Conservation (phyloP, 2,888 invertebrate genomes). For the Aelia acuminata region DNA sequence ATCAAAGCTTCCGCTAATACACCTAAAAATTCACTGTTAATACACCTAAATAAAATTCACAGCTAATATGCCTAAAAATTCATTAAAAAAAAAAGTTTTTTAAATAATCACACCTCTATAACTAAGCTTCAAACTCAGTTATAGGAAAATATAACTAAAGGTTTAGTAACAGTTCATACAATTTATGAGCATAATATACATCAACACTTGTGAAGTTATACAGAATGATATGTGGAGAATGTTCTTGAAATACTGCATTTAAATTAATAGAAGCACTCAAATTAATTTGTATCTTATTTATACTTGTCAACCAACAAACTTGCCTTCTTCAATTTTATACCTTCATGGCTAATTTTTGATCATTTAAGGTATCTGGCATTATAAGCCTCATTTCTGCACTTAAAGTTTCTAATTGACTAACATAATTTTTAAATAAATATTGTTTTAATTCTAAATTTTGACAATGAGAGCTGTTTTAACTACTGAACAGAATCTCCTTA, state of each 20-base stretch:
- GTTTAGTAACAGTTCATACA: not conserved
- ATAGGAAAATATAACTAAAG: no score
- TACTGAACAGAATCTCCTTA: no score
- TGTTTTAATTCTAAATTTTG: not conserved
- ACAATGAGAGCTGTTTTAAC: no score
- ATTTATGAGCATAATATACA: not conserved
- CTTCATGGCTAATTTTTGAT: not conserved
- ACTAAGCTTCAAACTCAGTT: not conserved
- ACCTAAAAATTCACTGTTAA: constrained; percentile 71
- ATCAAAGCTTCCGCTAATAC: constrained; percentile 87
- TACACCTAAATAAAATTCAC: no score
- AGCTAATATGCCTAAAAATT: constrained; percentile 78
- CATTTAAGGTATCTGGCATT: not conserved
- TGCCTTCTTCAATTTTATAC: no score
- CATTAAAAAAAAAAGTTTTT: not conserved
- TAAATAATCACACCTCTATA: not conserved
- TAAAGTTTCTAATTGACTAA: not conserved
- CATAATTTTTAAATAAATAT: not conserved
- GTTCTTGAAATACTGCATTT: no score
- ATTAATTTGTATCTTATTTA: no score
- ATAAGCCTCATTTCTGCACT: no score
- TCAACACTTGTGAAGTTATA: not conserved
- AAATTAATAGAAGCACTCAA: no score
- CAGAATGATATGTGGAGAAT: no score
- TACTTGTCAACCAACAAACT: no score